Base-by-base conservation (phyloP, 2,888 invertebrate genomes). In the Yponomeuta malinellus region DNA sequence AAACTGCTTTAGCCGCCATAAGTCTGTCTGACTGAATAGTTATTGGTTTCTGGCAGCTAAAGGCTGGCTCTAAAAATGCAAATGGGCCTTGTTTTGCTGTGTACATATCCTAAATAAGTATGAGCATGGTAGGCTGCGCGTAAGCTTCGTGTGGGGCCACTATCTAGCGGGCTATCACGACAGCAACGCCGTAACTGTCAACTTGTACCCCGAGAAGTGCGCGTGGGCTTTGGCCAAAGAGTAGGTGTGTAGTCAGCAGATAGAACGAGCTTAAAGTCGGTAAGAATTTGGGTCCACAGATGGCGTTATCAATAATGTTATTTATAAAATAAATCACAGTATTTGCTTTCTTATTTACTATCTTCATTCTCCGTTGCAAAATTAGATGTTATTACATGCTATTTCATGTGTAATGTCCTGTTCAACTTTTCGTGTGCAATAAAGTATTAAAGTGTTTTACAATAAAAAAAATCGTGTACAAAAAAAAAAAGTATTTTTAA, bases 161-260 rank as follows among this genome's bases (percentile, higher is more conserved):
- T 86, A 89, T 87, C 87, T 81, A 77, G 78, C 77, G 72, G 79
- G 78, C 81, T 89, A 88, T 88, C 88, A 79, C 81, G 82, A 81
- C 52, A 37, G 72, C 79, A 82, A 84, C 83, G 88, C 85, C 85
- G 86, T 90, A 82, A 89, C 85, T 88, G 89, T 89, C 87, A 79
- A 79, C 74, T 71, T 74, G 79, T 76, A 81, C 82, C 80, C 79
- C 82, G 87, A 86, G 85, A 84, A 77, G 78, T 79, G 79, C 77
- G 82, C 84, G 85, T 86, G 84, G 85, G 84, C 83, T 76, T 76
- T 70, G 71, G 72, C 1, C 84, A 87, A 48, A 84, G 85, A 88
- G 48, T 75, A 71, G 78, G 67, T 23, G 31, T 70, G 69, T 71
- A 84, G 79, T 82, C 66, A 72, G 67, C 52, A 59, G 15, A 59